phyloP scores from a whole-genome alignment of 2,797 vertebrate genomes.

The Danio choprae region DNA sequence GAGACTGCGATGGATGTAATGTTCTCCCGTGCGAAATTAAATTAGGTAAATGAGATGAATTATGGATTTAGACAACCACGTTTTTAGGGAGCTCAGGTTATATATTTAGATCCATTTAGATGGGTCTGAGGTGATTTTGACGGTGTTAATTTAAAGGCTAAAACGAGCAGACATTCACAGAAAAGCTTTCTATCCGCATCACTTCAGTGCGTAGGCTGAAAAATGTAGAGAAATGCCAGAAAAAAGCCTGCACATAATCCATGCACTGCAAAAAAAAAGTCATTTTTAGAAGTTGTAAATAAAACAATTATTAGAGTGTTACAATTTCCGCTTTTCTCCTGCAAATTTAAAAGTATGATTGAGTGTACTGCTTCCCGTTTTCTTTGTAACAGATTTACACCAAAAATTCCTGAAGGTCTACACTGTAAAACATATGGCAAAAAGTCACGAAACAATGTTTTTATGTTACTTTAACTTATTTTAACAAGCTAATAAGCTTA shows the following conservation, averaged over 20 bases:
- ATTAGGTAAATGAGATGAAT: slow-evolving; percentile 5
- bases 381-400: too few species aligned
- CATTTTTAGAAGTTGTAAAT: too few species aligned
- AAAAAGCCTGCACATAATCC: background rate
- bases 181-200: background rate
- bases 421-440: too few species aligned
- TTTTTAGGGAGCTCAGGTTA: background rate
- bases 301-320: too few species aligned
- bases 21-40: background rate
- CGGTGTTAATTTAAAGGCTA: background rate
- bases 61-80: background rate
- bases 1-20: background rate
- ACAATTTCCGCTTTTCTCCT: too few species aligned
- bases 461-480: too few species aligned
- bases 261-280: too few species aligned
- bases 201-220: background rate
- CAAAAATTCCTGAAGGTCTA: too few species aligned
- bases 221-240: background rate
- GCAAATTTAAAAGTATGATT: too few species aligned
- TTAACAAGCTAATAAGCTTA: too few species aligned
- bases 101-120: slow-evolving; percentile 16
- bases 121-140: background rate
- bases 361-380: too few species aligned
- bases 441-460: too few species aligned
- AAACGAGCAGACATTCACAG: background rate